These are phyloP conservation scores for Drosophila nikananu DNA, from an alignment of 1,140 invertebrate species.

Conservation along the genomic window DNA sequence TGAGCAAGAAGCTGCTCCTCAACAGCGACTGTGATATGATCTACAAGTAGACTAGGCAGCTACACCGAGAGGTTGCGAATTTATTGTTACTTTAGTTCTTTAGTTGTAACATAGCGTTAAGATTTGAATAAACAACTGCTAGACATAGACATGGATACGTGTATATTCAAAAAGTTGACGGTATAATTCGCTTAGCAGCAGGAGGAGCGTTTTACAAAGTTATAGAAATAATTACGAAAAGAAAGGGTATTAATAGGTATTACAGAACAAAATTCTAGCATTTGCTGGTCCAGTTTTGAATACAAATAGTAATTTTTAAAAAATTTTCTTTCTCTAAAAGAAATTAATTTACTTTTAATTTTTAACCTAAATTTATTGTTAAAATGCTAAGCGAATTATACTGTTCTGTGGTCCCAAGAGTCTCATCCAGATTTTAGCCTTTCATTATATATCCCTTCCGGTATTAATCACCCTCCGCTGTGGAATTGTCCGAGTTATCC, in stretches of 20 bases:
- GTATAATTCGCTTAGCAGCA: conserved; percentile 9
- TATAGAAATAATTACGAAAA: not conserved
- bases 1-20: conserved; percentile 72
- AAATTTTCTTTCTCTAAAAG: not conserved
- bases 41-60: conserved; percentile 67
- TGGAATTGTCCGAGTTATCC: conserved; percentile 68
- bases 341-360: not conserved
- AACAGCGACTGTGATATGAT: conserved; percentile 84
- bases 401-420: conserved; percentile 56
- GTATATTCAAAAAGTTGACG: conserved; percentile 16
- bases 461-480: conserved; percentile 56
- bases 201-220: not conserved
- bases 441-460: not conserved
- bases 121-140: conserved; percentile 69
- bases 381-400: conserved; percentile 19
- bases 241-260: too few species aligned
- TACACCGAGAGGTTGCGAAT: conserved; percentile 57
- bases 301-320: too few species aligned
- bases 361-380: not conserved
- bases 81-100: conserved; percentile 43
- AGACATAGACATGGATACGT: conserved; percentile 57
- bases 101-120: conserved; percentile 38
- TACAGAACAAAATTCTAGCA: too few species aligned
- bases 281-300: not conserved
- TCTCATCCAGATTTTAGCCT: not conserved